These are phyloP conservation scores for Microctonus hyperodae DNA, from an alignment of 2,888 invertebrate species.

Conservation along the genomic window DNA sequence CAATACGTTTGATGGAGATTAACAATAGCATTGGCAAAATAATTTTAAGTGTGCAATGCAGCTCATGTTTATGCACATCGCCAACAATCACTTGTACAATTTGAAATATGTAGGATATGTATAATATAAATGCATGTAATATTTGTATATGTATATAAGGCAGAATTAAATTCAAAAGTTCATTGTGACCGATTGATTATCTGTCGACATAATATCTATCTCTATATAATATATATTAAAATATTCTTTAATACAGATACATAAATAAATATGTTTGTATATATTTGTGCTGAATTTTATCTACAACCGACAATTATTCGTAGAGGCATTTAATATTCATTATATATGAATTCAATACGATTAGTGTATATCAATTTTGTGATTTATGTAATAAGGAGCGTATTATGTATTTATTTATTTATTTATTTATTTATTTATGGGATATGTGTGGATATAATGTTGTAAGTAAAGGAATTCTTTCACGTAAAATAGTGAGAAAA, in stretches of 20 bases:
- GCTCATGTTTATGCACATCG: background rate
- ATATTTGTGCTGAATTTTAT: background rate
- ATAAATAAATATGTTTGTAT: background rate
- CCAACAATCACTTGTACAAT: no score
- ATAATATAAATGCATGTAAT: no score
- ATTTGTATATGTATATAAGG: no score
- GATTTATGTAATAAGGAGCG: no score
- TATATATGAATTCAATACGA: slow-evolving; percentile 28
- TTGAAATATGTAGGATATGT: no score
- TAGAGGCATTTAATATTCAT: slow-evolving; percentile 30
- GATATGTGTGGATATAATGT: background rate
- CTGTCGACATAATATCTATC: no score
- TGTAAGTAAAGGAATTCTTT: background rate
- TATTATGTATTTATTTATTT: no score
- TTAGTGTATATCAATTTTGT: slow-evolving; percentile 35
- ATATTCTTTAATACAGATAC: background rate
- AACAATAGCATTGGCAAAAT: slow-evolving; percentile 1
- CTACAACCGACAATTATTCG: slow-evolving; percentile 32
- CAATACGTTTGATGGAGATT: slow-evolving; percentile 2
- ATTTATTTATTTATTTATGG: slow-evolving; percentile 30
- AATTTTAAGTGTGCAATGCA: background rate
- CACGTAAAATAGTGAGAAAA: background rate
- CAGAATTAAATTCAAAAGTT: background rate
- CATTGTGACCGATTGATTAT: slow-evolving; percentile 13
- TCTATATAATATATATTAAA: no score